Evolutionary conservation across 2,113 vertebrate species (phyloP), one percentile per base, ranked within the genome.

Genomic region (Catharus minimus): DNA sequence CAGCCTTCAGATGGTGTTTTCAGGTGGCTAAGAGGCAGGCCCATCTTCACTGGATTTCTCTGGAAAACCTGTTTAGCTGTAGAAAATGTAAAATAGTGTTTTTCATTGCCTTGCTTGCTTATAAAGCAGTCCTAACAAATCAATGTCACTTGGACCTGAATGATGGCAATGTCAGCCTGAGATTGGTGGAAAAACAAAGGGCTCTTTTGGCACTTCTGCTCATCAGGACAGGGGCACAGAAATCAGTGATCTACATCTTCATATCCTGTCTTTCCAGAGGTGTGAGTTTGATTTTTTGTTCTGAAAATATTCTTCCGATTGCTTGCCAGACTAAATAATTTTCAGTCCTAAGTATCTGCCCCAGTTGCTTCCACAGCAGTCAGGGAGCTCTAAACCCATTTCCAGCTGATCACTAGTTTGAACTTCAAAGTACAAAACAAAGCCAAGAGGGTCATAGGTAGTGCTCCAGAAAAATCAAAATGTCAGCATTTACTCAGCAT

Each of bases 341-440:
- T 44, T 76, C 38, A 33, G 23, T 36, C 43, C 28, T 27, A 53
- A 27, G 38, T 36, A 21, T 61, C 43, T 77, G 49, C 22, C 24
- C 11, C 23, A 13, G 10, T 47, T 81, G 55, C 33, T 87, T 77
- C 27, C 36, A 73, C 21, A 71, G 67, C 0, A 0, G 5, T 81
- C 38, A 52, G 32, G 32, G 11, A 74, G 10, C 17, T 75, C 30
- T 83, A 82, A 85, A 71, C 15, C 18, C n/a, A 33, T 62, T 94
- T 82, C 24, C 6, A 77, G 24, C 7, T 66, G 67, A 56, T 55
- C 55, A 55, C 27, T 76, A 21, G 24, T 58, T 67, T 64, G 55
- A 88, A 71, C 47, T 41, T 74, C 15, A 89, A 91, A 89, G 50
- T 38, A 65, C 2, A 64, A 88, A 93, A 56, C 19, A 58, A 81